A percentile compares a stretch with the other conserved stretches of the same genome.
Conservation (phyloP, 2,113 vertebrate species). For the Trogon melanurus region DNA sequence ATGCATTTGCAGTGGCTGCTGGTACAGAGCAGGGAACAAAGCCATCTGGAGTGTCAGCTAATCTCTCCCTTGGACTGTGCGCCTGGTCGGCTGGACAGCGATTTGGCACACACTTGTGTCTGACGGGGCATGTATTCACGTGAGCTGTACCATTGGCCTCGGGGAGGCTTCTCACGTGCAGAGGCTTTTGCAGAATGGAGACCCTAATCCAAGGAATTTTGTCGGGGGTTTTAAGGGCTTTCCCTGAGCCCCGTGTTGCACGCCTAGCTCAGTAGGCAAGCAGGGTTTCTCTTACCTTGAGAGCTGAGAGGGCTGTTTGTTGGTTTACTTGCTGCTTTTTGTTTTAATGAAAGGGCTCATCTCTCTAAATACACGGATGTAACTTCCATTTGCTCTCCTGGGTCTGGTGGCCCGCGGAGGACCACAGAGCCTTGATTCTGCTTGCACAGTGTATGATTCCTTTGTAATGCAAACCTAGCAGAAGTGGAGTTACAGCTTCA, state of each 20-base stretch:
- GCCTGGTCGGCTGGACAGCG: accelerated
- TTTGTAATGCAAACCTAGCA: conserved; percentile 7
- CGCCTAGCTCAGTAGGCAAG: neutral
- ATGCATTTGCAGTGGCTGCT: neutral
- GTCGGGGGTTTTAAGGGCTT: neutral
- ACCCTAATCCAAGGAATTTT: neutral
- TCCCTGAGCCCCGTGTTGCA: accelerated
- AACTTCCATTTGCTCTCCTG: neutral
- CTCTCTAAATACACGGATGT: neutral
- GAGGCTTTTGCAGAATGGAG: neutral
- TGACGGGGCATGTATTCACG: accelerated
- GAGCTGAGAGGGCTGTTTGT: neutral
- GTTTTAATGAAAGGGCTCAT: neutral
- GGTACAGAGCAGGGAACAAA: neutral
- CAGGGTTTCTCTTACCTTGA: neutral
- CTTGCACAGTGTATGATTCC: neutral
- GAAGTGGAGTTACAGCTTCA: neutral
- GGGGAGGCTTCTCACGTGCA: neutral
- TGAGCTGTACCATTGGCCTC: neutral
- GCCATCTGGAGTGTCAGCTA: neutral
- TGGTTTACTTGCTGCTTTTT: neutral
- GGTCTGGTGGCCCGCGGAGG: neutral
- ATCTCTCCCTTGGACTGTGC: neutral
- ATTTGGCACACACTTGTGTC: neutral
- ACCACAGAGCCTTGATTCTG: neutral